Evolutionary conservation across 2,888 invertebrate genomes (phyloP), one percentile per base, ranked within the genome.

Genomic region (Cyclophora punctaria): DNA sequence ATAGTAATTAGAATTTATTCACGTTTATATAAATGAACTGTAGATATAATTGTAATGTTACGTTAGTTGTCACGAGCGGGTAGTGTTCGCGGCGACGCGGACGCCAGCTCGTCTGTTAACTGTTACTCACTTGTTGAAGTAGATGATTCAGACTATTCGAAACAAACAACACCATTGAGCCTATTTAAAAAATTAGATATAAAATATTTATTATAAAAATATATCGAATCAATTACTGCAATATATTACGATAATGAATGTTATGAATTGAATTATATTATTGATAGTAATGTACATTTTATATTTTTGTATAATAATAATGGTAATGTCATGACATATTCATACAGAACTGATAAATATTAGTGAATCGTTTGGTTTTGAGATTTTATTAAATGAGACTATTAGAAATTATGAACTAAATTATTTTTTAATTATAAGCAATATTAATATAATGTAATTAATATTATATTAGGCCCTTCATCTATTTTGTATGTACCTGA

Each of bases 401-500:
- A 76, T 77, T 84, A 82, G 80, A 69, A 80, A 80, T 75, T 79
- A 80, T 65, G 62, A 82, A 77, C 72, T 83, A 84, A 86, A 85
- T 85, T 84, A 85, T 84, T 83, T 66, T 79, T 79, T 57, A 78
- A 58, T 71, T 73, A 60, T 78, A 80, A 79, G 77, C 69, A 71
- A 73, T 75, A 71, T 63, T 57, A 64, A 64, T 57, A 69, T 72
- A 78, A 76, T 73, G 50, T 69, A 71, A 76, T 20, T 20, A 20
- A 20, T 20, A 20, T 20, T 81, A 80, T 83, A 80, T 79, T 76
- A 74, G 72, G 75, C 78, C 75, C 68, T 70, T 72, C 67, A 75
- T 75, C 65, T 80, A 70, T 79, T 78, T 78, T 79, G 67, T 84
- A 81, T 81, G 87, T 88, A 87, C 88, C 87, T 88, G 87, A 88